A percentile compares a stretch with the other conserved stretches of the same genome.
Conservation (phyloP, 2,888 invertebrate genomes). For the Drosophila borealis region DNA sequence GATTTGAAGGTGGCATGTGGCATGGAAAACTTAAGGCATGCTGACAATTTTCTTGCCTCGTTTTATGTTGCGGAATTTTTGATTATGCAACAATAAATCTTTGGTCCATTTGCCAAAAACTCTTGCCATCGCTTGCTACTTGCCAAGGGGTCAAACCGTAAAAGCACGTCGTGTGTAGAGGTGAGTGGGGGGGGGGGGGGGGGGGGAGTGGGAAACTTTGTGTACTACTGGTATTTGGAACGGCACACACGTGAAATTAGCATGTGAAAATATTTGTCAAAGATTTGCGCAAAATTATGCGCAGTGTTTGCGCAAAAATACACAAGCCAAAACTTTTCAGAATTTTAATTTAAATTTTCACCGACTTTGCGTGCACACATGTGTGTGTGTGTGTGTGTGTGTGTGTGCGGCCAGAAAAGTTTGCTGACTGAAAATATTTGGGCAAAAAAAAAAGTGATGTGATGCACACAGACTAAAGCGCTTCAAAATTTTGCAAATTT, state of each 20-base stretch:
- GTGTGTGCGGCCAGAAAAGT: slow-evolving; percentile 59
- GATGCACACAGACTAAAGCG: slow-evolving; percentile 75
- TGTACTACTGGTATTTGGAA: slow-evolving; percentile 50
- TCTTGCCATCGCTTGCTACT: not conserved
- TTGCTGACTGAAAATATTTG: slow-evolving; percentile 73
- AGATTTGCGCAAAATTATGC: slow-evolving; percentile 78
- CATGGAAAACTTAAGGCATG: slow-evolving; percentile 52
- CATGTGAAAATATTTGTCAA: slow-evolving; percentile 81
- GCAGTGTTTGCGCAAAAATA: slow-evolving; percentile 79
- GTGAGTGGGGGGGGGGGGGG: not conserved
- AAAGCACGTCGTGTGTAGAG: not conserved
- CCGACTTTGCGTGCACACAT: slow-evolving; percentile 42
- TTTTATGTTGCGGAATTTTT: slow-evolving; percentile 68
- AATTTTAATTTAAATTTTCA: slow-evolving; percentile 79
- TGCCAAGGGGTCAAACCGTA: too few species aligned
- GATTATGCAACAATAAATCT: slow-evolving; percentile 78
- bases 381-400: not conserved
- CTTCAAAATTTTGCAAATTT: slow-evolving; percentile 66
- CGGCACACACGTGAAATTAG: slow-evolving; percentile 73
- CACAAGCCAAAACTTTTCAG: slow-evolving; percentile 61
- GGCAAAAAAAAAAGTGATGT: slow-evolving; percentile 66
- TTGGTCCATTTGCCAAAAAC: slow-evolving; percentile 65
- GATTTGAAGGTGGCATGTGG: slow-evolving; percentile 30
- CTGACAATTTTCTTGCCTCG: slow-evolving; percentile 70
- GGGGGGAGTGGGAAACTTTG: slow-evolving; percentile 23